These are phyloP conservation scores for Leiothrix lutea DNA, from an alignment of 2,113 vertebrate species.

Conservation along the genomic window DNA sequence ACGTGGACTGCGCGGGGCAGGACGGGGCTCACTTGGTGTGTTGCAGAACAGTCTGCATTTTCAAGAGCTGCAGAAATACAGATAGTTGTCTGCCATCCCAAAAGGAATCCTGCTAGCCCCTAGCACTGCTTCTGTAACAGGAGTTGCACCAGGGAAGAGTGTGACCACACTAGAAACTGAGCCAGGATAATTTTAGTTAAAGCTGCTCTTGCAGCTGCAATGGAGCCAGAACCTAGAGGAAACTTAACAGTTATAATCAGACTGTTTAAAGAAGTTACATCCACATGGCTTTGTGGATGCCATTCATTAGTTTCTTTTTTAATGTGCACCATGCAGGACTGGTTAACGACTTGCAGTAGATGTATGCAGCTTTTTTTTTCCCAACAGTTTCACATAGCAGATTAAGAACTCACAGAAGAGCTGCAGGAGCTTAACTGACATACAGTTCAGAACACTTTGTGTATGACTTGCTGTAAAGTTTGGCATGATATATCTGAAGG, in stretches of 20 bases:
- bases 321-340: background rate
- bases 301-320: conserved; percentile 53
- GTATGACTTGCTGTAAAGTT: background rate
- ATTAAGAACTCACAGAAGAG: background rate
- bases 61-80: background rate
- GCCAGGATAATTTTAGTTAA: background rate
- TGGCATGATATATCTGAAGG: background rate
- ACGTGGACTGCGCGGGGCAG: accelerated
- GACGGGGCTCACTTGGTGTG: accelerated
- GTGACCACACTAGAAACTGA: background rate
- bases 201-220: background rate
- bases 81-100: background rate
- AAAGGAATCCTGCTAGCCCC: background rate
- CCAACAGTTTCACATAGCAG: conserved; percentile 2
- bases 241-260: conserved; percentile 24
- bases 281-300: conserved; percentile 2
- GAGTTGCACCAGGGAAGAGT: background rate
- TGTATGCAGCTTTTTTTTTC: background rate
- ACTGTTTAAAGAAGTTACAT: conserved; percentile 12
- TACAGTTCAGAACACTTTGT: background rate
- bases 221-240: background rate
- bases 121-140: background rate
- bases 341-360: conserved; percentile 26
- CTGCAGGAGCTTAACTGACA: background rate
- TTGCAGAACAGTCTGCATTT: background rate